Evolutionary conservation across 1,140 invertebrate genomes (phyloP), one percentile per base, ranked within the genome.

Genomic region (Dendrolimus punctatus): DNA sequence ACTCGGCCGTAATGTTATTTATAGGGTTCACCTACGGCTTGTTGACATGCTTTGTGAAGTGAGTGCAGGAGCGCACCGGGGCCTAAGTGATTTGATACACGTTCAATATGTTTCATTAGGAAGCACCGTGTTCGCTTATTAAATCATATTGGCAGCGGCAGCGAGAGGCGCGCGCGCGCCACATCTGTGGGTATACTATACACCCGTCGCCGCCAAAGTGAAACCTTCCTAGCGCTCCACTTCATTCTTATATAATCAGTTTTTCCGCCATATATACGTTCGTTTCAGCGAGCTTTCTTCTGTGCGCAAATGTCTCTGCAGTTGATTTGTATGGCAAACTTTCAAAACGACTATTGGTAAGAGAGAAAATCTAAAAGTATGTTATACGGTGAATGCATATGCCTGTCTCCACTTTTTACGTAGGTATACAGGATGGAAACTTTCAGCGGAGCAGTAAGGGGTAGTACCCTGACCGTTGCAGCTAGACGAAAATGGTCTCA

Each of bases 91-190:
- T 82, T 80, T 76, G 77, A 85, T 84, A 84, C 78, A 77, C 71
- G 74, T 82, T 81, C 82, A 85, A 85, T 85, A 85, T 85, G 80
- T 85, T 85, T 85, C 80, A 85, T 86, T 86, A 86, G 71, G 72
- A 68, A 76, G 69, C 62, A 60, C 71, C 69, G 71, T 68, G 72
- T 68, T 76, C 73, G 78, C 71, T 85, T 82, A 85, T 85, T 85
- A 76, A 84, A 85, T 85, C 76, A 85, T 74, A 80, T 76, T 68
- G 68, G 47, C 55, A 45, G 66, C 58, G 43, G 43, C 43, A 6
- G 43, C 43, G 43, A n/a, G 43, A 45, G 43, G 43, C 43, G 43
- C 43, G 43, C 43, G 43, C 43, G 43, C 43, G 6, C 6, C 43
- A n/a, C 43, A 45, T 6, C 23, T 23, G 23, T 23, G 23, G 23